phyloP scores from a whole-genome alignment of 92 coral and sea anemone species.

The Paramuricea clavata region DNA sequence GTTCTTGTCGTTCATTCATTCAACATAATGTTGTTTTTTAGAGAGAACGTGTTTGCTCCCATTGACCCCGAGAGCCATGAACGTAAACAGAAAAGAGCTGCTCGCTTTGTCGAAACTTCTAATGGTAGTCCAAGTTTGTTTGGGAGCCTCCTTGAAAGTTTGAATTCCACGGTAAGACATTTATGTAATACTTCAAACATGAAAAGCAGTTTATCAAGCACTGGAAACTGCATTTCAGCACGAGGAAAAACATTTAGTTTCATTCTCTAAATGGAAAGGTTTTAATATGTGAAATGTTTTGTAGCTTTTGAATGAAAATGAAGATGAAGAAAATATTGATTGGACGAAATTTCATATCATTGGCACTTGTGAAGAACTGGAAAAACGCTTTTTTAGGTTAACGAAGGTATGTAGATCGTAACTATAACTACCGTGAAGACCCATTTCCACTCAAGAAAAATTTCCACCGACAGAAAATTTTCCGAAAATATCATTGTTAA shows the following conservation, averaged over 20 bases:
- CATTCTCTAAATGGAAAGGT: neutral
- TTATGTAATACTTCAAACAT: neutral
- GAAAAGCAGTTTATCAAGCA: constrained; percentile 14
- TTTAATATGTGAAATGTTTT: neutral
- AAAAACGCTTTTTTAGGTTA: constrained; percentile 85
- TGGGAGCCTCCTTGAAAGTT: constrained; percentile 77
- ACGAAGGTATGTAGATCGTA: constrained; percentile 84
- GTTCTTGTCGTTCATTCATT: neutral
- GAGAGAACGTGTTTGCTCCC: constrained; percentile 57
- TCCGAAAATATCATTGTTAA: too few species aligned
- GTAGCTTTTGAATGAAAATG: constrained; percentile 70
- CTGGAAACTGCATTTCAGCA: too few species aligned
- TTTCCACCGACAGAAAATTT: too few species aligned
- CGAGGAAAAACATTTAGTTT: neutral
- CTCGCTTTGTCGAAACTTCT: constrained; percentile 79
- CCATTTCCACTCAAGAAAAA: too few species aligned
- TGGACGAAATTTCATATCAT: constrained; percentile 98
- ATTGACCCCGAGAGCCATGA: constrained; percentile 85
- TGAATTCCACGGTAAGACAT: constrained; percentile 84
- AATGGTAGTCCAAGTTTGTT: constrained; percentile 64
- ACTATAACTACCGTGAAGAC: too few species aligned
- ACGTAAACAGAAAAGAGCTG: constrained; percentile 90
- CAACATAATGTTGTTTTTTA: constrained; percentile 57
- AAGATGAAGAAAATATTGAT: constrained; percentile 93
- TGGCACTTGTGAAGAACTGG: constrained; percentile 92